These are phyloP conservation scores for Pararge aegeria DNA, from an alignment of 1,140 invertebrate species.

Conservation along the genomic window DNA sequence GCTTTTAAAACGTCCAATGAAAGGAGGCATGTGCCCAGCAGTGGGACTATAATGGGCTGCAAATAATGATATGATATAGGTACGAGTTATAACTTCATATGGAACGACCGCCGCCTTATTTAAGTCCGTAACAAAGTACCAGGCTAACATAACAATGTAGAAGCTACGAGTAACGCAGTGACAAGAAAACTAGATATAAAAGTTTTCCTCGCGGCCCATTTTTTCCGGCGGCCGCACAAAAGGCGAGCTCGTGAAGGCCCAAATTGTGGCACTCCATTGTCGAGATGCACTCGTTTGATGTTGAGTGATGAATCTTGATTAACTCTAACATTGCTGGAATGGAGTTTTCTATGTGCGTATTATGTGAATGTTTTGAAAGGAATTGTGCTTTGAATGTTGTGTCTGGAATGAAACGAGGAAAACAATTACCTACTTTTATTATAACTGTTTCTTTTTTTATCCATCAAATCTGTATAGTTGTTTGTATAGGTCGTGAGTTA, in stretches of 20 bases:
- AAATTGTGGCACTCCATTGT: constrained; percentile 30
- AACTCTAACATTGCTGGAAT: constrained; percentile 21
- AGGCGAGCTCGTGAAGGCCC: constrained; percentile 17
- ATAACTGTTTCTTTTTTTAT: too few relatives aligned
- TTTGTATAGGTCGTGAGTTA: too few relatives aligned
- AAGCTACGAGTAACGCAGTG: background rate
- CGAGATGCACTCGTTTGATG: constrained; percentile 26
- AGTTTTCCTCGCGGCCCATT: constrained; percentile 17
- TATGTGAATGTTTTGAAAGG: background rate
- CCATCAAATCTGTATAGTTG: too few relatives aligned
- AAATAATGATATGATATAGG: too few relatives aligned
- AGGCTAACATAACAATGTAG: background rate
- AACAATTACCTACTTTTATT: too few relatives aligned
- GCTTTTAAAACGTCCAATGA: too few relatives aligned
- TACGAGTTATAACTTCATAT: too few relatives aligned
- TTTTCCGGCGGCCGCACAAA: constrained; percentile 20
- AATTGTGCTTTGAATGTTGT: background rate
- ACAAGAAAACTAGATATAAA: constrained; percentile 24
- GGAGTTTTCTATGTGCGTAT: constrained; percentile 7
- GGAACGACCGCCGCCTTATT: too few relatives aligned
- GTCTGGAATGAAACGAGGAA: background rate
- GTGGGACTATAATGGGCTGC: too few relatives aligned
- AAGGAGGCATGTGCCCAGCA: too few relatives aligned
- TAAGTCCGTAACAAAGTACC: background rate
- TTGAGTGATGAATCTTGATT: constrained; percentile 29